Conservation (phyloP, 2,797 vertebrate genomes). For the Bovichtus variegatus region DNA sequence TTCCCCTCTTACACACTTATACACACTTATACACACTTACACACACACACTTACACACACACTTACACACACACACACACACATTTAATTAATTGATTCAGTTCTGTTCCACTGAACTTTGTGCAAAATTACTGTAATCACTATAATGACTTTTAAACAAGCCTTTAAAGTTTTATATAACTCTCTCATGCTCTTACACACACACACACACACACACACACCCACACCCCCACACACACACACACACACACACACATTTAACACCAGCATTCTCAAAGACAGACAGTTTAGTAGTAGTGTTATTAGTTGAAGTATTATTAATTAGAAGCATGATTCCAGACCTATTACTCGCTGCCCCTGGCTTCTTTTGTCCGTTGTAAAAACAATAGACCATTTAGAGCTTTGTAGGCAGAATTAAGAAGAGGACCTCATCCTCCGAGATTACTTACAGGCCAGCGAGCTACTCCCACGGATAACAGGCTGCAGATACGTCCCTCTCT, state of each 20-base stretch:
- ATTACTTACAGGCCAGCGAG: too few species aligned
- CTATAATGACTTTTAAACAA: constrained; percentile 54
- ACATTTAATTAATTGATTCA: constrained; percentile 37
- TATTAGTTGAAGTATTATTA: background rate
- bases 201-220: constrained; percentile 10
- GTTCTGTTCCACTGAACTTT: constrained; percentile 36
- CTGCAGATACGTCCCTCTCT: background rate
- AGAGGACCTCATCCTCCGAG: too few species aligned
- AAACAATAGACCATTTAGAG: background rate
- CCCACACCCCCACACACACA: constrained; percentile 13
- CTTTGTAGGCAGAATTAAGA: background rate
- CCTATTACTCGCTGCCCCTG: background rate
- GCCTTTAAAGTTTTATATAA: constrained; percentile 48
- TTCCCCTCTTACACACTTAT: background rate
- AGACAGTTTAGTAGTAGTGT: background rate
- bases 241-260: background rate
- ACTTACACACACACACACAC: constrained; percentile 17
- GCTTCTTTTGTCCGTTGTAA: too few species aligned
- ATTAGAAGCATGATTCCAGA: background rate
- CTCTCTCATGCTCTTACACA: background rate
- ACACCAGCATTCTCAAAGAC: background rate
- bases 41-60: constrained; percentile 26
- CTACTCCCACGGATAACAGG: too few species aligned
- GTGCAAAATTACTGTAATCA: constrained; percentile 46
- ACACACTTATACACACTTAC: constrained; percentile 18